Conservation (phyloP, 2,113 vertebrate species). For the Cathartes aura region DNA sequence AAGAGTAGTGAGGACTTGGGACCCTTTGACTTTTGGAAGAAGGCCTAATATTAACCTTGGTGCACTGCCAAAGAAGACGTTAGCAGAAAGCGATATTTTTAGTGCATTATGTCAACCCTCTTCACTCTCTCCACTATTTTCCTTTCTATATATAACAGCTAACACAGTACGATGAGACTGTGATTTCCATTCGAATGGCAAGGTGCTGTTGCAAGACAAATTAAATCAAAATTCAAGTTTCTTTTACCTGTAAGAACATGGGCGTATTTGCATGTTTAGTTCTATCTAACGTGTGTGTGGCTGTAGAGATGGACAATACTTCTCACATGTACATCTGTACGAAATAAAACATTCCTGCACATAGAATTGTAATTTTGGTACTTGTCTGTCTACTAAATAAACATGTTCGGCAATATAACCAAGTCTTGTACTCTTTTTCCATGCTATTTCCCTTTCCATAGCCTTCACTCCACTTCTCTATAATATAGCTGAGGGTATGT, state of each 20-base stretch:
- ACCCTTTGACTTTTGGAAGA: constrained; percentile 10
- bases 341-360: not conserved
- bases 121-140: not conserved
- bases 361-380: not conserved
- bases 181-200: not conserved
- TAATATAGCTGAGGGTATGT: not conserved
- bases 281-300: not conserved
- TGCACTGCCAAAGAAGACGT: not conserved
- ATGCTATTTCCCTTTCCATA: not conserved
- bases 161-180: not conserved
- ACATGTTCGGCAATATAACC: not conserved
- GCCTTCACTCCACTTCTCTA: not conserved
- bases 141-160: not conserved
- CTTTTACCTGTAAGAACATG: not conserved
- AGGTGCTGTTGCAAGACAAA: not conserved
- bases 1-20: not conserved
- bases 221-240: not conserved
- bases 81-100: constrained; percentile 18
- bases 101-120: not conserved
- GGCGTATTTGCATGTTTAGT: not conserved
- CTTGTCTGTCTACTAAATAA: not conserved
- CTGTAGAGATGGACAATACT: not conserved
- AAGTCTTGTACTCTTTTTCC: not conserved
- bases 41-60: not conserved
- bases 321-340: not conserved